Evolutionary conservation across 2,797 vertebrate species (phyloP).

Genomic region (Eremophila alpestris): DNA sequence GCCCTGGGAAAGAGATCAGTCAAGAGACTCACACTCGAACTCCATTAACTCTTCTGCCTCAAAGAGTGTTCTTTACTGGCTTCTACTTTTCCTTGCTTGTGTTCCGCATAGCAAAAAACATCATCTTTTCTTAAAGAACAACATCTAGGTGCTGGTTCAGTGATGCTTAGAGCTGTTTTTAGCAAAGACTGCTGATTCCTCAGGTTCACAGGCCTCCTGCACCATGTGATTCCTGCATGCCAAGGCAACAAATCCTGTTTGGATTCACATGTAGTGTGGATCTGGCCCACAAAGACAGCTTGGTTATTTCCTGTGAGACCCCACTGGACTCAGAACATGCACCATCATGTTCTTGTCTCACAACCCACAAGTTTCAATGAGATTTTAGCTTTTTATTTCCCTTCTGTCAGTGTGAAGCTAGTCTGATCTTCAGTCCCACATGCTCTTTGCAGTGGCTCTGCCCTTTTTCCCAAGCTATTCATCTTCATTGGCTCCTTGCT

Average conservation of each 20-base stretch:
- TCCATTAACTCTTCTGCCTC: background rate
- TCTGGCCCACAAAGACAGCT: background rate
- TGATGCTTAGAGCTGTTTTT: background rate
- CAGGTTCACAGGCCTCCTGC: background rate
- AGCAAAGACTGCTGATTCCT: background rate
- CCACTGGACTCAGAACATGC: background rate
- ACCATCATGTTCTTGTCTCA: background rate
- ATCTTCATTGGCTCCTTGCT: background rate
- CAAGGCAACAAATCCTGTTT: background rate
- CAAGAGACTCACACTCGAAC: background rate
- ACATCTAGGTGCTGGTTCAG: background rate
- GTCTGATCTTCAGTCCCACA: background rate
- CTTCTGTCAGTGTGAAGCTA: background rate
- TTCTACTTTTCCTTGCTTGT: background rate
- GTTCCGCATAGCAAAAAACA: rapidly evolving
- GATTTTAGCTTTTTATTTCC: background rate
- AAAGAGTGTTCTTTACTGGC: background rate
- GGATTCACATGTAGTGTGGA: rapidly evolving
- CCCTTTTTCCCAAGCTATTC: background rate
- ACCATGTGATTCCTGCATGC: background rate
- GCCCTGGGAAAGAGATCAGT: background rate
- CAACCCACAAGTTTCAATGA: background rate
- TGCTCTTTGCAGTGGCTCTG: background rate
- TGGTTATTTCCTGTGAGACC: background rate
- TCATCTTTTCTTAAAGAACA: background rate